These are phyloP conservation scores for Myzus persicae DNA, from an alignment of 1,140 invertebrate species.

Conservation along the genomic window DNA sequence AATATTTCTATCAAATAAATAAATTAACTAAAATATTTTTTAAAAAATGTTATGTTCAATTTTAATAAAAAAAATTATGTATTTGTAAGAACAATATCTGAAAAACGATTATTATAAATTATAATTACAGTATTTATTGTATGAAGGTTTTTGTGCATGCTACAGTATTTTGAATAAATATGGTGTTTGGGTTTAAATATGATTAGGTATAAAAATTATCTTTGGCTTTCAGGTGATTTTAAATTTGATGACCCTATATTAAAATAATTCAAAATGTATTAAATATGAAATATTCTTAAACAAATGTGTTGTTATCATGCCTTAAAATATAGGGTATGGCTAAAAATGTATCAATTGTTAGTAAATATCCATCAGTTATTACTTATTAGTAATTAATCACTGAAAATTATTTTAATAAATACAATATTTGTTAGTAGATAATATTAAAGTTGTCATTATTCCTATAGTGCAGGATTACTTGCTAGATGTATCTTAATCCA, in stretches of 20 bases:
- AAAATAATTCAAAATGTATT: neutral
- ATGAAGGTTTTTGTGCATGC: neutral
- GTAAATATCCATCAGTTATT: neutral
- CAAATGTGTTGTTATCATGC: neutral
- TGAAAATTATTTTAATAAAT: neutral
- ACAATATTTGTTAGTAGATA: neutral
- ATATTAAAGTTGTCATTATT: neutral
- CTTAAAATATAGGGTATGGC: neutral
- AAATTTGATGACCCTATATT: neutral
- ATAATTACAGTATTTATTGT: neutral
- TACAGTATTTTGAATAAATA: neutral
- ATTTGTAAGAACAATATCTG: neutral
- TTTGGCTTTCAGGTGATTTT: neutral
- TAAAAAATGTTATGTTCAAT: neutral
- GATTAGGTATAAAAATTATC: neutral
- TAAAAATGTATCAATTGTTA: neutral
- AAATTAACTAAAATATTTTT: neutral
- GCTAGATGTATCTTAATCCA: neutral
- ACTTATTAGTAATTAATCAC: too few species aligned
- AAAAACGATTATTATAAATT: neutral
- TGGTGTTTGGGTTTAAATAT: neutral
- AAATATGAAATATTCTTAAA: neutral
- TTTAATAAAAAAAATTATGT: neutral
- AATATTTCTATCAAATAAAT: neutral
- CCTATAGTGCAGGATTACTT: neutral